These are phyloP conservation scores for Parazoanthus atlanticus DNA, from an alignment of 92 coral and sea anemone species.

Conservation along the genomic window DNA sequence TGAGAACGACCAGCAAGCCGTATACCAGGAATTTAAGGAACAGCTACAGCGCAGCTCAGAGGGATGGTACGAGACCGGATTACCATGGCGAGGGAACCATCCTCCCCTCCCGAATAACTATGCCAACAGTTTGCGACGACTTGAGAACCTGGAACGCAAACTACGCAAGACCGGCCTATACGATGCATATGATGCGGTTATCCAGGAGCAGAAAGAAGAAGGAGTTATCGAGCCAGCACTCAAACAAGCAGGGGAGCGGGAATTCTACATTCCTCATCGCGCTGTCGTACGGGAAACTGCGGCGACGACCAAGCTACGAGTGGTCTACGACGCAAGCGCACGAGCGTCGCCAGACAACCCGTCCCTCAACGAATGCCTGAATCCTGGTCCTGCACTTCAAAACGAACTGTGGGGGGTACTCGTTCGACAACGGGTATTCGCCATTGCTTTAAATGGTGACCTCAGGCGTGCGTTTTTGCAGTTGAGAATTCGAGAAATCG, in stretches of 20 bases:
- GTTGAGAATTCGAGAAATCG: background rate
- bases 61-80: too few relatives aligned
- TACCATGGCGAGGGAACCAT: too few relatives aligned
- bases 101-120: too few relatives aligned
- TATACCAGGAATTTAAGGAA: conserved; percentile 39
- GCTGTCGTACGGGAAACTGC: conserved; percentile 30
- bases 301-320: conserved; percentile 42
- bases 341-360: conserved; percentile 25
- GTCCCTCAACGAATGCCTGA: conserved; percentile 36
- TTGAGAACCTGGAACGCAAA: too few relatives aligned
- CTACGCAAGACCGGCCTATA: too few relatives aligned
- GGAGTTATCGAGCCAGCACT: conserved; percentile 1
- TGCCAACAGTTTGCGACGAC: too few relatives aligned
- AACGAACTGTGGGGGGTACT: conserved; percentile 43
- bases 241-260: too few relatives aligned
- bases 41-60: too few relatives aligned
- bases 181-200: background rate
- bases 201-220: conserved; percentile 10
- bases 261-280: too few relatives aligned
- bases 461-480: conserved; percentile 37
- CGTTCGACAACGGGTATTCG: conserved; percentile 14
- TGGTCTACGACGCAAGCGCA: conserved; percentile 41
- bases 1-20: conserved; percentile 31
- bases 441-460: conserved; percentile 35
- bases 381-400: conserved; percentile 45